Evolutionary conservation across 2,797 vertebrate species (phyloP), one percentile per base, ranked within the genome.

Genomic region (Enteromius trimaculatus): DNA sequence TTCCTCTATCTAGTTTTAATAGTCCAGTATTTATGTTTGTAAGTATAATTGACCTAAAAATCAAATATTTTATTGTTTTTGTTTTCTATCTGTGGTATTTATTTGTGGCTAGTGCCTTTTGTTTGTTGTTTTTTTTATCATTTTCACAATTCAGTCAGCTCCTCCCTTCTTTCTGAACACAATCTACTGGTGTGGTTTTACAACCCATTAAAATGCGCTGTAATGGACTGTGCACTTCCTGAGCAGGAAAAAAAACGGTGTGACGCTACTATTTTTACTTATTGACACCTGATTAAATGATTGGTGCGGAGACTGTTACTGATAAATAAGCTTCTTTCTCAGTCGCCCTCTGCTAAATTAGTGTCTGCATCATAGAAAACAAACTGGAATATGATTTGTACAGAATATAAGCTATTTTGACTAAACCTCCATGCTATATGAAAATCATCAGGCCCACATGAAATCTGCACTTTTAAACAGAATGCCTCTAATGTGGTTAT

Each of bases 21-120:
- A 93, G 94, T 93, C 92, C 91, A 92, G 89, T 95, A 95, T 95
- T 95, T 95, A 95, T 95, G 93, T 95, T 93, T 95, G 94, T 95
- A 94, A 95, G 94, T 95, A 93, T 93, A 93, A 89, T 89, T 86
- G 89, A 93, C 88, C 89, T 92, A 91, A 42, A 76, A 93, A 92
- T 89, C 90, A 89, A 93, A 91, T 90, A 92, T 93, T 94, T 91
- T 94, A 81, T 92, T 90, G 93, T 78, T 87, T 87, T 86, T 77
- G 90, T 94, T 94, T 93, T 93, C 91, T 93, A 92, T 93, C 92
- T 93, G 92, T 95, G 93, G 93, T 95, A 95, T 95, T 95, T 95
- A 95, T 95, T 95, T 95, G 90, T 93, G 94, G 92, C 90, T 93
- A 93, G 90, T 92, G 82, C 86, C 92, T 90, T 90, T 86, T 81